phyloP scores from a whole-genome alignment of 2,797 vertebrate species.

The Hypotaenidia philippensis region DNA sequence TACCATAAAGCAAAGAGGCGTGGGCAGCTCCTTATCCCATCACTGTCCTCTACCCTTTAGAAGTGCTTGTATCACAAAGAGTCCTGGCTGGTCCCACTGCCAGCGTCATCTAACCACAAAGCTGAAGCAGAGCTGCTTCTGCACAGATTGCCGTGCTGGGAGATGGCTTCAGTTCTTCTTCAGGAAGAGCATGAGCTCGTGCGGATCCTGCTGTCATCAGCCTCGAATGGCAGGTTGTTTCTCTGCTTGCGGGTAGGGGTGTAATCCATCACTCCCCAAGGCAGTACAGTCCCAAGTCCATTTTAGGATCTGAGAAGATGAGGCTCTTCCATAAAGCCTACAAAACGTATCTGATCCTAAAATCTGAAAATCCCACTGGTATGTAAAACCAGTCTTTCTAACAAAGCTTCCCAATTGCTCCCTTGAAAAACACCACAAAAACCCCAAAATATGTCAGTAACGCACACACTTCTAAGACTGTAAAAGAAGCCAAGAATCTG shows the following conservation, averaged over 20 bases:
- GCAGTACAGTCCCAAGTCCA: not conserved
- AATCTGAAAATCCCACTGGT: not conserved
- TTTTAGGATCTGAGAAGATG: not conserved
- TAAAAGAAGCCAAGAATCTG: not conserved
- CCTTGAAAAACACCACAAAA: not conserved
- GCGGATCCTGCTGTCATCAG: not conserved
- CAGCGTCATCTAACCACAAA: not conserved
- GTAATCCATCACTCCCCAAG: accelerated
- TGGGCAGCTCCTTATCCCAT: constrained; percentile 1
- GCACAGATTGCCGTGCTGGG: not conserved
- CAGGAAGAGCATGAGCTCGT: not conserved
- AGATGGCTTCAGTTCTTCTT: not conserved
- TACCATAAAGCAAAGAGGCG: not conserved
- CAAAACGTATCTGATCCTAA: not conserved
- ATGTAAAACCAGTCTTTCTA: not conserved
- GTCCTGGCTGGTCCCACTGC: not conserved
- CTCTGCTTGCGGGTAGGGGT: not conserved
- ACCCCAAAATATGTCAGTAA: not conserved
- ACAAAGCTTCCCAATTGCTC: not conserved
- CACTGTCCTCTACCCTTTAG: not conserved
- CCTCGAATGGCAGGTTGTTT: not conserved
- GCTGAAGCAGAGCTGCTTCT: not conserved
- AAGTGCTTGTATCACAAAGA: not conserved
- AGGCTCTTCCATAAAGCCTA: not conserved
- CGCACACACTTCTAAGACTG: not conserved